phyloP scores from a whole-genome alignment of 1,140 invertebrate genomes.

The Oryzaephilus surinamensis region DNA sequence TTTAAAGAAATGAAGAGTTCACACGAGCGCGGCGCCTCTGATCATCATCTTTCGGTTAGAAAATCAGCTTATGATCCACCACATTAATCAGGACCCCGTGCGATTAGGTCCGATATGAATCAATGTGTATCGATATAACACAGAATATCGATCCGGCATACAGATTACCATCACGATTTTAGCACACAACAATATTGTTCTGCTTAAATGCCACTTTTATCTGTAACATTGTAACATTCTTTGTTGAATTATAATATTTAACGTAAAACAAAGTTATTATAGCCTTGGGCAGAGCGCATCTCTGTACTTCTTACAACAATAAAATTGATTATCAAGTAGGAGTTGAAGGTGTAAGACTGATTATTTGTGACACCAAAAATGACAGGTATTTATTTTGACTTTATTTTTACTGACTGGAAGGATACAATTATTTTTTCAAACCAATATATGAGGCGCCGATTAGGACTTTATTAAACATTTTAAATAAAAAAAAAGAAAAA shows the following conservation, averaged over 20 bases:
- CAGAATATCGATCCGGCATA: conserved; percentile 9
- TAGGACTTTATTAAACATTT: no score
- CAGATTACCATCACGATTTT: conserved; percentile 19
- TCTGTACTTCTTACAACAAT: neutral
- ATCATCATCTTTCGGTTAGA: conserved; percentile 19
- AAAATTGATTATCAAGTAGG: neutral
- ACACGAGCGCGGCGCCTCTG: conserved; percentile 21
- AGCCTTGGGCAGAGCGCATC: neutral
- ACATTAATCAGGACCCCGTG: conserved; percentile 24
- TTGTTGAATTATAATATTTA: no score
- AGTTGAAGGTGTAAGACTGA: neutral
- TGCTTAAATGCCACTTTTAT: conserved; percentile 3
- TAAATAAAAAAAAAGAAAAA: no score
- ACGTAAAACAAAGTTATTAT: no score
- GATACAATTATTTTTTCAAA: no score
- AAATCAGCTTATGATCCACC: conserved; percentile 15
- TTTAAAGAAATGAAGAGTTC: conserved; percentile 16
- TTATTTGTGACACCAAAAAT: neutral
- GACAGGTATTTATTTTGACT: neutral
- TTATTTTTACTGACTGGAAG: conserved; percentile 3
- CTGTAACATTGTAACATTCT: neutral
- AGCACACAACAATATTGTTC: conserved; percentile 5
- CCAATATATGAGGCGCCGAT: no score
- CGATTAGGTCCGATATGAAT: conserved; percentile 24
- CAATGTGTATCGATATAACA: conserved; percentile 23